Evolutionary conservation across 2,797 vertebrate genomes (phyloP), one percentile per base, ranked within the genome.

Genomic region (Pangasius sanitwongsei): DNA sequence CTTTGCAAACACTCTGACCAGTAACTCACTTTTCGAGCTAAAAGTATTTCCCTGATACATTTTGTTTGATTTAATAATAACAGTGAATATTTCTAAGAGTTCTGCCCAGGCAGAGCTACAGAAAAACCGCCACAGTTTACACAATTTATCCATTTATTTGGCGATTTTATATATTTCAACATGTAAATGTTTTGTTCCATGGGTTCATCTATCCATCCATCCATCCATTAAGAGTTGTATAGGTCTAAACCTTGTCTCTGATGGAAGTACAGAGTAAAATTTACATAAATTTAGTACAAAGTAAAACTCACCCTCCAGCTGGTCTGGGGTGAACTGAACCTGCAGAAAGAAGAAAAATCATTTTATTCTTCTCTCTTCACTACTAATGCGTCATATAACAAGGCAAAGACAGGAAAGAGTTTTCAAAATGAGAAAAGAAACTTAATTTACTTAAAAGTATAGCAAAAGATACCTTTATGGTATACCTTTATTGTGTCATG

Each of bases 271-370:
- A 48, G 50, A 23, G 25, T 34, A 44, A 48, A 78, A 53, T 63
- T 8, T 37, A 23, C 23, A 1, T 37, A 50, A 87, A 81, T 83
- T 67, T 65, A 28, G 9, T 61, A 15, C 5, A 41, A 28, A 83
- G 16, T 83, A 50, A 3, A 84, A n/a, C 95, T 94, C 90, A 96
- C 96, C 95, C 0, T 96, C 96, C 91, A 96, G 69, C 95, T 96
- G 96, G 94, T 96, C 96, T 91, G 93, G 74, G 85, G 83, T 94
- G 94, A 96, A 96, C 34, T 96, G 94, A 55, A 96, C 87, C 96
- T 96, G 81, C 74, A 87, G 83, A 89, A 92, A 55, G 16, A 89
- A 20, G 5, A 83, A 15, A 61, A 63, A 63, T 63, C 12, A n/a
- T 63, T 63, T 83, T 8, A 83, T 44, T 18, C 13, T 37, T 18